A percentile compares a stretch with the other conserved stretches of the same genome.
phyloP scores from a whole-genome alignment of 2,888 invertebrate genomes.

The Trachelus iudaicus region DNA sequence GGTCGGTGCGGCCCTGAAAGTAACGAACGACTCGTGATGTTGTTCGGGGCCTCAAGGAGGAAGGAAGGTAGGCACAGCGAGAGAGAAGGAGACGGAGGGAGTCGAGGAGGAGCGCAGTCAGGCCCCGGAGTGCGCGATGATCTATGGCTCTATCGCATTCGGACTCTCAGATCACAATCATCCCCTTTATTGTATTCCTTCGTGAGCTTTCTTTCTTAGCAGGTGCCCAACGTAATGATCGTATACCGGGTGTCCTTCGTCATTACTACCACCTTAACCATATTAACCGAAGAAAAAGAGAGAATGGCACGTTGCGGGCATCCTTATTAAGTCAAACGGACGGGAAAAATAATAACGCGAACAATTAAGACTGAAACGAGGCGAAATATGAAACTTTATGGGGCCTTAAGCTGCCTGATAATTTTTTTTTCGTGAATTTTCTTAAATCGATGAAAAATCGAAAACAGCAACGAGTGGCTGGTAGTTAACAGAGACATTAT shows the following conservation, averaged over 20 bases:
- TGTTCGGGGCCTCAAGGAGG: conserved; percentile 17
- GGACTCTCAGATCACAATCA: conserved; percentile 58
- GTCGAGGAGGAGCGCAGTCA: conserved; percentile 28
- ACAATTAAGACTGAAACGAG: no score
- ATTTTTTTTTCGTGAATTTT: conserved; percentile 3
- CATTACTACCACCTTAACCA: no score
- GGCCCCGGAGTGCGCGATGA: conserved; percentile 51
- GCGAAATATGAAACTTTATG: no score
- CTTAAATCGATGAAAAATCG: conserved; percentile 14
- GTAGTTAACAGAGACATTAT: conserved; percentile 52
- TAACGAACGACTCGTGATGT: conserved; percentile 37
- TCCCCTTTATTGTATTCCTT: conserved; percentile 40
- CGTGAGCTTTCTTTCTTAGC: conserved; percentile 47
- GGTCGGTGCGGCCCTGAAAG: conserved; percentile 44
- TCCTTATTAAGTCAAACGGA: no score
- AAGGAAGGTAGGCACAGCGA: conserved; percentile 32
- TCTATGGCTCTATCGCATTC: conserved; percentile 61
- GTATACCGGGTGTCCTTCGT: conserved; percentile 42
- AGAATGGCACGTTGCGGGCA: no score
- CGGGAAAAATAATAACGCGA: no score
- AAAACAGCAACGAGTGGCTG: conserved; percentile 32
- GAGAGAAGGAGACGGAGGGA: conserved; percentile 18
- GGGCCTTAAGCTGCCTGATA: background rate
- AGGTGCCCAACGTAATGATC: conserved; percentile 41
- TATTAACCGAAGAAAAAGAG: no score